Base-by-base conservation (phyloP, 1,140 invertebrate genomes). In the Drosophila nebulosa region DNA sequence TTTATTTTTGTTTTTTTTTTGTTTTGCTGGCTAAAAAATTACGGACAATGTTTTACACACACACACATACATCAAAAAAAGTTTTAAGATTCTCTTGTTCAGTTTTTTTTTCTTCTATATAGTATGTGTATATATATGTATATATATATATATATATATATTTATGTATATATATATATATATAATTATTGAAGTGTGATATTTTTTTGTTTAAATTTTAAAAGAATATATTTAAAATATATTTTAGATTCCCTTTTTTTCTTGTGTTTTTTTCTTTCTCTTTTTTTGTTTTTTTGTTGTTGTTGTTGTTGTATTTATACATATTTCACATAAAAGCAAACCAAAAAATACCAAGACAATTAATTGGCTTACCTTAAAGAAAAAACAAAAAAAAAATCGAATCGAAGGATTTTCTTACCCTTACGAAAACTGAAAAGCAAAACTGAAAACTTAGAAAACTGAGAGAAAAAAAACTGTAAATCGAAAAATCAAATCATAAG, bases 121-220 rank as follows among this genome's bases (percentile, higher is more conserved):
- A 55, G 52, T 55, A 39, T 46, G 18, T 46, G 16, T 46, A 18
- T 46, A 18, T 39, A 62, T 72, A 65, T 68, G 76, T 46, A 63
- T 51, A 55, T 36, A 24, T 18, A 14, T 35, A 56, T 57, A 56
- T 35, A 24, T 18, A 21, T 27, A 56, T 57, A 56, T 56, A 62
- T 61, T 52, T 51, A 68, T 65, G 63, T 72, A 42, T 56, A 30
- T 58, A 50, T 66, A 68, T 81, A 50, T 78, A 50, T 70, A 30
- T 70, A 35, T 79, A 80, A 78, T 84, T 88, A 88, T 86, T 86
- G 84, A 86, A 86, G 81, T 72, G 83, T 86, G 84, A 88, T 86
- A 89, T 84, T 85, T 84, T 74, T 69, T 80, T 78, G 77, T 81
- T 73, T 89, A 88, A 88, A 88, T 83, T 79, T 89, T 88, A 89